These are phyloP conservation scores for Eulithis prunata DNA, from an alignment of 2,888 invertebrate species.

Conservation along the genomic window DNA sequence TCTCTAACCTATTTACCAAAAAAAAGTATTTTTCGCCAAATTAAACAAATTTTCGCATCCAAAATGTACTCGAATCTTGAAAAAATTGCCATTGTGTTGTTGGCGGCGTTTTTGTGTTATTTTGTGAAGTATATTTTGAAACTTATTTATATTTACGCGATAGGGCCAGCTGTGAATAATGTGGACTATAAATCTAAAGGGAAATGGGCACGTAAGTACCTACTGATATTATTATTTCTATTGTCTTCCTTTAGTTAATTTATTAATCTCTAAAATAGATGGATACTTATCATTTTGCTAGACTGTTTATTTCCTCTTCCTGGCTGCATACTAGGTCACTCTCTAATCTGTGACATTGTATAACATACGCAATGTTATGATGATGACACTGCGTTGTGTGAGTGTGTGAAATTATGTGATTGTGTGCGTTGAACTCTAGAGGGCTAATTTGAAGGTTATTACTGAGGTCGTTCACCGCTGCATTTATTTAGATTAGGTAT, in stretches of 20 bases:
- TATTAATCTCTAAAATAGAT: too few relatives aligned
- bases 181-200: constrained; percentile 88
- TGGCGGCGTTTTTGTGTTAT: constrained; percentile 57
- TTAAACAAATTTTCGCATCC: constrained; percentile 31
- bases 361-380: constrained; percentile 4
- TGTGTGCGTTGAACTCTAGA: constrained; percentile 16
- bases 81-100: constrained; percentile 76
- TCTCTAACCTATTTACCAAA: constrained; percentile 61
- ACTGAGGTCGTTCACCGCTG: constrained; percentile 18
- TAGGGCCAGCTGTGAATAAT: constrained; percentile 83
- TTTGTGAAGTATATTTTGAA: constrained; percentile 55
- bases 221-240: not conserved
- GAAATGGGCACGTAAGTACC: constrained; percentile 91
- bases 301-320: not conserved
- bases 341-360: constrained; percentile 9
- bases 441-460: constrained; percentile 14
- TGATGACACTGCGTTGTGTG: not conserved
- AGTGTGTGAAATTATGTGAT: not conserved
- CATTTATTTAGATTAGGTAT: not conserved
- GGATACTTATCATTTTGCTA: too few relatives aligned
- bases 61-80: constrained; percentile 70
- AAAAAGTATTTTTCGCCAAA: constrained; percentile 29
- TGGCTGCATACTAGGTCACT: constrained; percentile 6
- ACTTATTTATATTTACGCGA: constrained; percentile 67
- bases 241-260: too few relatives aligned